Base-by-base conservation (phyloP, 2,888 invertebrate genomes). In the Eristalis tenax region DNA sequence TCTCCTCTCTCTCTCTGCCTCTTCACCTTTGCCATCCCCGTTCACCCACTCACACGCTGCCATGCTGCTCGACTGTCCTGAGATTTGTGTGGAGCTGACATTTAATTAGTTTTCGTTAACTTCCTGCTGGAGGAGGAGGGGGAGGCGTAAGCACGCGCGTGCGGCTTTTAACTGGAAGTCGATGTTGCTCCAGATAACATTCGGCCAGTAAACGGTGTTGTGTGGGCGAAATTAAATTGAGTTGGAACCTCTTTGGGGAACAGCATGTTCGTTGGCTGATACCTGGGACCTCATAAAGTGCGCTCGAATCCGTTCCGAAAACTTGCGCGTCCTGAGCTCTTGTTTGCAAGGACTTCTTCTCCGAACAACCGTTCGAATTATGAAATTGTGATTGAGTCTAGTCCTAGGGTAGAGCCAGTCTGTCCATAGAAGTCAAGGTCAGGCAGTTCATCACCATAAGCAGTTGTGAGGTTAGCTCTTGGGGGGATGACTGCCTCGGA, bases 71-170 rank as follows among this genome's bases (percentile, higher is more conserved):
- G 59, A 59, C 23, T 59, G 59, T 23, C 13, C 59, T 26, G 23
- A 28, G 59, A 28, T 59, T 23, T 59, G 59, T 59, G 59, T 59
- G 59, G 23, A 5, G 59, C 23, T 59, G 59, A 59, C 59, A 59
- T 59, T 59, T 59, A 59, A 59, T 59, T 59, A 59, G 59, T 59
- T 59, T 50, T 50, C 50, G 50, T 18, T 50, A 50, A 18, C 50
- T 50, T 50, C 50, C n/a, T 18, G 50, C 50, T 18, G 50, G 8
- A 13, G 38, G 13, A 43, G 15, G 1, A 5, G 43, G 43, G 0
- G 40, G 2, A 28, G 10, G 43, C 18, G 50, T 1, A 50, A 8
- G 50, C 18, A 18, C 50, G 50, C 50, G 50, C 50, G n/a, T 50
- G 50, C n/a, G 8, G 1, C 50, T 50, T n/a, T 8, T 18, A 2